Evolutionary conservation across 2,888 invertebrate species (phyloP).

Genomic region (Drosophila affinis): DNA sequence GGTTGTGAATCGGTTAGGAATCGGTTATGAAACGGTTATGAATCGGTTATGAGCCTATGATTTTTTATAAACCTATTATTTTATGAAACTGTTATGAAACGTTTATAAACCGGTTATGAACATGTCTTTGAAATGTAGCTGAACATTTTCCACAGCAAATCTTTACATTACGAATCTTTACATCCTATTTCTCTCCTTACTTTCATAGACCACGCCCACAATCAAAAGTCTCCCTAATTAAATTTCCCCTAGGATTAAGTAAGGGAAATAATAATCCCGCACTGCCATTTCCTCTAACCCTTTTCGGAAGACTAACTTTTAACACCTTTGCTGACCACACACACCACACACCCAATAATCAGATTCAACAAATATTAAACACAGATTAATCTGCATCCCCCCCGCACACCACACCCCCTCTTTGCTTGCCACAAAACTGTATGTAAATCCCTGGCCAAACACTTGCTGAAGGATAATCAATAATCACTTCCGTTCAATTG

Average conservation of each 20-base stretch:
- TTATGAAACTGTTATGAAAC: no score
- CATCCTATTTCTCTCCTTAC: rapidly evolving
- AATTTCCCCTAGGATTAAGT: not conserved
- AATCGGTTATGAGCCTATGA: no score
- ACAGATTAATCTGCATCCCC: not conserved
- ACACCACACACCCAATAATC: not conserved
- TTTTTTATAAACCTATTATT: no score
- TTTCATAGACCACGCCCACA: no score
- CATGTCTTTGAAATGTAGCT: no score
- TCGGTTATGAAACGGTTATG: no score
- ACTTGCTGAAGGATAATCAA: conserved; percentile 36
- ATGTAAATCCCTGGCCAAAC: not conserved
- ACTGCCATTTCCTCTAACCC: not conserved
- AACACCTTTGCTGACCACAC: not conserved
- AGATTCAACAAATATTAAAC: not conserved
- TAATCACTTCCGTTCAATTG: conserved; percentile 43
- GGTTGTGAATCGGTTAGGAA: not conserved
- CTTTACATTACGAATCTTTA: no score
- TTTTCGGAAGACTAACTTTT: not conserved
- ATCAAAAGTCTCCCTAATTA: not conserved
- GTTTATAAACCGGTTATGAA: no score
- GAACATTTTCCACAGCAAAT: no score
- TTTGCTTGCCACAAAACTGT: not conserved
- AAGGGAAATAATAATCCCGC: not conserved
- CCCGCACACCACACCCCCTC: no score